A percentile compares a stretch with the other conserved stretches of the same genome.
Conservation (phyloP, 2,888 invertebrate species). For the Drosophila parthenogenetica region DNA sequence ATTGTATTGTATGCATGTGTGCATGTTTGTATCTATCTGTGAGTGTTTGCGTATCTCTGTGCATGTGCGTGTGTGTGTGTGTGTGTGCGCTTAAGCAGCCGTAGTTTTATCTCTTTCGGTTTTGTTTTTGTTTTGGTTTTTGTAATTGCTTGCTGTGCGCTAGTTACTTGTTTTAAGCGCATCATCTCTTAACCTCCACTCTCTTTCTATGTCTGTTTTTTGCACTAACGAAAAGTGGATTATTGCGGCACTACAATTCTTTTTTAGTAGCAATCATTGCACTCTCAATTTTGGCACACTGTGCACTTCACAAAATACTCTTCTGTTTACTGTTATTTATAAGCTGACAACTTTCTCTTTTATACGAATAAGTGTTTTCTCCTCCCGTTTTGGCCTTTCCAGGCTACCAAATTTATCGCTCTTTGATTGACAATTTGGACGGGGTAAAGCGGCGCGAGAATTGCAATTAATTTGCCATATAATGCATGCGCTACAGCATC, state of each 20-base stretch:
- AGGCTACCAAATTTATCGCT: constrained; percentile 67
- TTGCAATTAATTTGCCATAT: constrained; percentile 77
- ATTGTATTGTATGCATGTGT: constrained; percentile 27
- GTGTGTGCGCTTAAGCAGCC: constrained; percentile 44
- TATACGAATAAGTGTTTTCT: constrained; percentile 25
- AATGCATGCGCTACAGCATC: constrained; percentile 76
- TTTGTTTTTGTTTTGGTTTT: constrained; percentile 50
- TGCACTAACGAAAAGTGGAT: constrained; percentile 27
- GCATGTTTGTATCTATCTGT: constrained; percentile 12
- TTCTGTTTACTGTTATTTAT: constrained; percentile 41
- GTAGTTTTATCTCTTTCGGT: constrained; percentile 57
- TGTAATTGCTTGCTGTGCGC: constrained; percentile 62
- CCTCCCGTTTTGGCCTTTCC: background rate
- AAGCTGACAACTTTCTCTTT: constrained; percentile 32
- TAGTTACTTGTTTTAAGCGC: constrained; percentile 60
- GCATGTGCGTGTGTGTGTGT: constrained; percentile 18
- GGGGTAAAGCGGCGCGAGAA: constrained; percentile 44
- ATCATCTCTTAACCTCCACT: constrained; percentile 8
- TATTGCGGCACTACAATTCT: constrained; percentile 20
- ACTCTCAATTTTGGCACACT: constrained; percentile 18
- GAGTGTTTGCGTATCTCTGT: constrained; percentile 1
- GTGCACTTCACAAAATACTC: constrained; percentile 6
- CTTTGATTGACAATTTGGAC: constrained; percentile 76
- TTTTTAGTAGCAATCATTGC: constrained; percentile 40
- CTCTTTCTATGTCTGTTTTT: background rate